phyloP scores from a whole-genome alignment of 2,888 invertebrate genomes.

The Diadromus collaris region DNA sequence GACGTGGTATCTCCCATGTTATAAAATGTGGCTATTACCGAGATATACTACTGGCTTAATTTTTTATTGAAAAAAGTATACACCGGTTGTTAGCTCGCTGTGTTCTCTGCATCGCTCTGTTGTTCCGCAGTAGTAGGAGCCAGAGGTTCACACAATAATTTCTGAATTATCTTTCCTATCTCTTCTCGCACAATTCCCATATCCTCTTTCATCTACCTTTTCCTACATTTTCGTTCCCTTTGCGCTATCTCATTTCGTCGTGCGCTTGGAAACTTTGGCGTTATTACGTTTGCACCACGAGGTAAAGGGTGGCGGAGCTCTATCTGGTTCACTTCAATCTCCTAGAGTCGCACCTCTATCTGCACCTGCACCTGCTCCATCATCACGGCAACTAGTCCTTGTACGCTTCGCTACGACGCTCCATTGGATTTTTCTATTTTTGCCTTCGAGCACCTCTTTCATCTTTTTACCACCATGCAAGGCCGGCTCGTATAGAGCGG shows the following conservation, averaged over 20 bases:
- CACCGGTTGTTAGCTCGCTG: constrained; percentile 8
- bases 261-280: constrained; percentile 53
- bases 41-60: not conserved
- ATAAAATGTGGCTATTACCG: not conserved
- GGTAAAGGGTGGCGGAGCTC: constrained; percentile 23
- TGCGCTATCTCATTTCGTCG: constrained; percentile 40
- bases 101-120: constrained; percentile 9
- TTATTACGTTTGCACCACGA: constrained; percentile 40
- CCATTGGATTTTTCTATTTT: constrained; percentile 32
- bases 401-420: constrained; percentile 36
- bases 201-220: constrained; percentile 29
- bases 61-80: constrained; percentile 12
- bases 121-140: constrained; percentile 34
- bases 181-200: constrained; percentile 20
- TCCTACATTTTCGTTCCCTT: constrained; percentile 38
- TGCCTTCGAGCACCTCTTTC: constrained; percentile 46
- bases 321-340: constrained; percentile 44
- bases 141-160: constrained; percentile 35
- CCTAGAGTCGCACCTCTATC: constrained; percentile 27
- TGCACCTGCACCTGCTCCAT: constrained; percentile 43
- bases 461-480: constrained; percentile 37
- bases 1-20: not conserved
- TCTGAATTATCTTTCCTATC: constrained; percentile 46
- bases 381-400: constrained; percentile 27
- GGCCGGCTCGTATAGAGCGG: constrained; percentile 8